Conservation (phyloP, 2,888 invertebrate genomes). For the Falcaria lacertinaria region DNA sequence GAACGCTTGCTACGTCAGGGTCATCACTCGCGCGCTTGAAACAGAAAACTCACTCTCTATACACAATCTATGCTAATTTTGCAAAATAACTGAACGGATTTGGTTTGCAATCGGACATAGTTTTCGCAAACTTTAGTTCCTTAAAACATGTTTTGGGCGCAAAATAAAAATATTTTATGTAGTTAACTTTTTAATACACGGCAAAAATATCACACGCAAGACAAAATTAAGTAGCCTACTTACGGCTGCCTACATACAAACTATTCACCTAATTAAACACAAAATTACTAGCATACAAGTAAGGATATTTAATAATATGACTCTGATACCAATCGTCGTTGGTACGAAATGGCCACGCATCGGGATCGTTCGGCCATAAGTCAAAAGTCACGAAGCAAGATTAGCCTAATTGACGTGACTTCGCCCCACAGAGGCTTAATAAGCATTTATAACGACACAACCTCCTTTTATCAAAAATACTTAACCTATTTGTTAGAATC, state of each 20-base stretch:
- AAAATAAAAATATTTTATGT: too few relatives aligned
- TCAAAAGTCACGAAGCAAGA: constrained; percentile 73
- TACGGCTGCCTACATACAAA: constrained; percentile 3
- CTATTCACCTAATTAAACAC: constrained; percentile 24
- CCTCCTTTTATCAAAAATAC: constrained; percentile 71
- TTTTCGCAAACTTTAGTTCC: too few relatives aligned
- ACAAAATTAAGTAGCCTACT: too few relatives aligned
- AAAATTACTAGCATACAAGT: constrained; percentile 40
- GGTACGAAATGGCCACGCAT: constrained; percentile 45
- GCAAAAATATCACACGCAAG: too few relatives aligned
- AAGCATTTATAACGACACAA: constrained; percentile 72
- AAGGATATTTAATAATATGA: constrained; percentile 55
- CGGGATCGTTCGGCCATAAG: constrained; percentile 70
- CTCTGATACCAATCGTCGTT: constrained; percentile 55
- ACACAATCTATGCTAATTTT: too few relatives aligned
- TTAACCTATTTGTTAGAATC: constrained; percentile 66
- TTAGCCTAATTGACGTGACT: constrained; percentile 71
- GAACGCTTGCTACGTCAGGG: too few relatives aligned
- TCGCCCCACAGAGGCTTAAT: constrained; percentile 62
- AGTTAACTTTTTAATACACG: too few relatives aligned
- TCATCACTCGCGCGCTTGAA: too few relatives aligned
- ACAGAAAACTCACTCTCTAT: too few relatives aligned
- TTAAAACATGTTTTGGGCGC: too few relatives aligned
- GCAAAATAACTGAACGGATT: too few relatives aligned
- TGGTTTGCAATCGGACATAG: too few relatives aligned